phyloP scores from a whole-genome alignment of 2,113 vertebrate species.

The Nibea albiflora region DNA sequence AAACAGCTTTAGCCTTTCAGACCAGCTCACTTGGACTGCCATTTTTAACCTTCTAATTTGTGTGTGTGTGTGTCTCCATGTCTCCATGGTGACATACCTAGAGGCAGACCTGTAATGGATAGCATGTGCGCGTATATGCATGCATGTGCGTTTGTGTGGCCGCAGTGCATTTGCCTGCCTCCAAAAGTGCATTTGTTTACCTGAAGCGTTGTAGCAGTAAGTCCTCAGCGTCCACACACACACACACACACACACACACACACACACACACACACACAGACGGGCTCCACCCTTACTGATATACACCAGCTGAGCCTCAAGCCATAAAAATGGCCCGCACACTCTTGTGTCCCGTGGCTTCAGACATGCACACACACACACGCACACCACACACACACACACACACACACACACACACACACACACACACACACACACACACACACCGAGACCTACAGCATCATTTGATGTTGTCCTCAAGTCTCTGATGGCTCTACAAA shows the following conservation, averaged over 20 bases:
- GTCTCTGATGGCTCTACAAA: conserved; percentile 60
- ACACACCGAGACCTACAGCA: conserved; percentile 41
- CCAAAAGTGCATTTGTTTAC: neutral
- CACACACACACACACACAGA: conserved; percentile 21
- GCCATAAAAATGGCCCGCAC: conserved; percentile 41
- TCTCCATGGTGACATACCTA: conserved; percentile 49
- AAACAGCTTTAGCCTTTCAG: conserved; percentile 54
- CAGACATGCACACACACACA: neutral
- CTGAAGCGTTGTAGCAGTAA: conserved; percentile 21
- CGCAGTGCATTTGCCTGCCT: conserved; percentile 29
- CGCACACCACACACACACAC: neutral
- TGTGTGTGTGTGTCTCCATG: conserved; percentile 11
- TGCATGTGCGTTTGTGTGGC: conserved; percentile 11
- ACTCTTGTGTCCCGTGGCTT: conserved; percentile 41
- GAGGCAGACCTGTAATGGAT: conserved; percentile 13
- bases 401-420: neutral
- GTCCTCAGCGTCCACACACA: conserved; percentile 19
- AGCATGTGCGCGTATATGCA: conserved; percentile 27
- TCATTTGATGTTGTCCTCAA: conserved; percentile 61
- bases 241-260: conserved; percentile 25
- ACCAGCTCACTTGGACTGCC: conserved; percentile 12
- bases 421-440: conserved; percentile 12
- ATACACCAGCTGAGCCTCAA: conserved; percentile 59
- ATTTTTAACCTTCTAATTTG: conserved; percentile 49
- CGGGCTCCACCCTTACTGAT: conserved; percentile 31